Evolutionary conservation across 2,888 invertebrate genomes (phyloP).

Genomic region (Dicycla oo): DNA sequence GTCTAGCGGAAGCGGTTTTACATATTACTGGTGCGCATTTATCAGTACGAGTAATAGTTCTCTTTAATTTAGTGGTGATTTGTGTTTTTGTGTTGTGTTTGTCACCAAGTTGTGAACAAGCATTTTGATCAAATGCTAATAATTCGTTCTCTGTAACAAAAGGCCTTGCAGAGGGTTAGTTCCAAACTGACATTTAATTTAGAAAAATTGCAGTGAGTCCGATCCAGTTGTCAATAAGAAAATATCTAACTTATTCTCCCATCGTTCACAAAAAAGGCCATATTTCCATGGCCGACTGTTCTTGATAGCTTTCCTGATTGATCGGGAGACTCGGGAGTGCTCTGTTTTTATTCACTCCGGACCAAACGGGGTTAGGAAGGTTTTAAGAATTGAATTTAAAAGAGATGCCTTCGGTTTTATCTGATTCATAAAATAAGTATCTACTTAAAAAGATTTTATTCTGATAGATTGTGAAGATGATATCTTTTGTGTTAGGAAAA

Average conservation of each 20-base stretch:
- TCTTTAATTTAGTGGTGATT: no score
- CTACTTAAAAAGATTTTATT: conserved; percentile 34
- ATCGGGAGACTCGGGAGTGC: conserved; percentile 41
- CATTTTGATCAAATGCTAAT: not conserved
- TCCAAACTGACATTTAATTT: not conserved
- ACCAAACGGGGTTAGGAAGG: conserved; percentile 24
- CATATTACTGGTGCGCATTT: no score
- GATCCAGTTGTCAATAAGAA: conserved; percentile 10
- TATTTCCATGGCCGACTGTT: conserved; percentile 42
- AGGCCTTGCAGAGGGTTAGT: not conserved
- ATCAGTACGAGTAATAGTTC: no score
- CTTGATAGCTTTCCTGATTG: conserved; percentile 41
- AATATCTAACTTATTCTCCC: conserved; percentile 23
- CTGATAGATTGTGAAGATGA: not conserved
- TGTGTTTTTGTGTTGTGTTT: no score
- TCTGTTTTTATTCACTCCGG: conserved; percentile 47
- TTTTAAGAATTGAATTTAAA: conserved; percentile 54
- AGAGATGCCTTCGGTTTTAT: conserved; percentile 36
- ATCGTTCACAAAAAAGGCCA: conserved; percentile 21
- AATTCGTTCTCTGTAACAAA: not conserved
- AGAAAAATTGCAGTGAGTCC: conserved; percentile 12
- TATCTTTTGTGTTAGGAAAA: not conserved
- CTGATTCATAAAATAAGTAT: conserved; percentile 23
- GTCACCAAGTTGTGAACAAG: no score
- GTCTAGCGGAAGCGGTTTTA: no score